phyloP scores from a whole-genome alignment of 2,888 invertebrate genomes.

The Tachina grossa region DNA sequence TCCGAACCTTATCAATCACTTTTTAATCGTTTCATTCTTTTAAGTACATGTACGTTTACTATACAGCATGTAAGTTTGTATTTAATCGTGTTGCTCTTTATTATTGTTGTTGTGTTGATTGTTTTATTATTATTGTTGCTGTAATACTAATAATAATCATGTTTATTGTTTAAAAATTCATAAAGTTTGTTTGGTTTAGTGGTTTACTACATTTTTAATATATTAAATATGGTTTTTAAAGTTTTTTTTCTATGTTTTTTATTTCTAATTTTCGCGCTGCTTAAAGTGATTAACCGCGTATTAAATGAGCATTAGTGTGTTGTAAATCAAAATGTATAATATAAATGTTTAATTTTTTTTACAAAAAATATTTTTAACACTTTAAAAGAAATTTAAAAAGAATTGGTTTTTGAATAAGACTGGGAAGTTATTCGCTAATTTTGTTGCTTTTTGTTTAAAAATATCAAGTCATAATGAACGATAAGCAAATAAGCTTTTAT shows the following conservation, averaged over 20 bases:
- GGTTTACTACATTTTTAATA: conserved; percentile 56
- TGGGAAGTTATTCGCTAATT: no score
- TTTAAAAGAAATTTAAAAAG: neutral
- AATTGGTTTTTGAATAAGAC: neutral
- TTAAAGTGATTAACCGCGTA: conserved; percentile 64
- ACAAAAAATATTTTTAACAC: conserved; percentile 21
- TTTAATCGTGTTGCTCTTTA: conserved; percentile 44
- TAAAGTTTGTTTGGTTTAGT: conserved; percentile 63
- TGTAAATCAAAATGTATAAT: neutral
- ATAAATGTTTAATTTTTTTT: neutral
- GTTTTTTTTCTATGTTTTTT: conserved; percentile 17
- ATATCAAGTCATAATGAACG: no score
- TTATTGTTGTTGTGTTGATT: conserved; percentile 17
- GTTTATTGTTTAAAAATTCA: conserved; percentile 70
- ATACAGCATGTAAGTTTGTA: conserved; percentile 24
- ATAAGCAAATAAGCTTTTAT: no score
- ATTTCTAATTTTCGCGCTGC: neutral
- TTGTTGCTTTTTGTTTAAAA: neutral
- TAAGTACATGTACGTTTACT: neutral
- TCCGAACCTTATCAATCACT: no score
- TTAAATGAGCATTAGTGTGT: conserved; percentile 38
- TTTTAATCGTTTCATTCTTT: conserved; percentile 10
- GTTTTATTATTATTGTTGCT: conserved; percentile 22
- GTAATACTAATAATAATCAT: conserved; percentile 59
- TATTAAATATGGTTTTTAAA: conserved; percentile 28